Base-by-base conservation (phyloP, 2,888 invertebrate species). In the Xanthostigma xanthostigma region DNA sequence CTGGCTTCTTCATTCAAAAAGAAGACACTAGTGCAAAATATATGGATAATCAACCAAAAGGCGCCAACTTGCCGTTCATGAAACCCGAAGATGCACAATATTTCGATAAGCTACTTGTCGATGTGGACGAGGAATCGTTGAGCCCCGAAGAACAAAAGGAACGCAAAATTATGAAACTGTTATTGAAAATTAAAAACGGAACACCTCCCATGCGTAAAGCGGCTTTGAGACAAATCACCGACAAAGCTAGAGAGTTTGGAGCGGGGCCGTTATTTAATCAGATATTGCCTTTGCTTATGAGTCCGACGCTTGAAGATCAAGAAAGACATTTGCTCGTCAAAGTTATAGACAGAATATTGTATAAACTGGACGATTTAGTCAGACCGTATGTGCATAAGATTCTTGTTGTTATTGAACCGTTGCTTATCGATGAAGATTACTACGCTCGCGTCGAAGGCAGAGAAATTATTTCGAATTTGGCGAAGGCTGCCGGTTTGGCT, bases 41-140 rank as follows among this genome's bases (percentile, higher is more conserved):
- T 65, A 82, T 94, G 60, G 97, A 98, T 66, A 92, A 92, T 64
- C 98, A 99, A 71, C 98, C 98, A 1, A 96, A 95, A 67, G 88
- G 87, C 1, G 75, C 78, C 59, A 97, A 97, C 71, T 75, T 98
- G 58, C 98, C 98, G 12, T 94, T 98, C 65, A 89, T 98, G 84
- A 98, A 99, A 67, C 98, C 98, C 0, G 98, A 99, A 69, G 96
- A 96, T 71, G 95, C 98, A 42, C 98, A 99, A 71, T 98, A 99
- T 71, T 98, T 98, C 69, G 98, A 99, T 69, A 98, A 98, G 69
- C 74, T 98, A 54, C 75, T 99, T 55, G 83, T 94, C 48, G 98
- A 98, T 64, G 96, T 99, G 34, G 98, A 99, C 66, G 98, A 99
- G 70, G 95, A 96, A 61, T 71, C 85, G 0, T 74, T 97, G 38